Conservation (phyloP, 2,113 vertebrate species). For the Leucoraja erinaceus region DNA sequence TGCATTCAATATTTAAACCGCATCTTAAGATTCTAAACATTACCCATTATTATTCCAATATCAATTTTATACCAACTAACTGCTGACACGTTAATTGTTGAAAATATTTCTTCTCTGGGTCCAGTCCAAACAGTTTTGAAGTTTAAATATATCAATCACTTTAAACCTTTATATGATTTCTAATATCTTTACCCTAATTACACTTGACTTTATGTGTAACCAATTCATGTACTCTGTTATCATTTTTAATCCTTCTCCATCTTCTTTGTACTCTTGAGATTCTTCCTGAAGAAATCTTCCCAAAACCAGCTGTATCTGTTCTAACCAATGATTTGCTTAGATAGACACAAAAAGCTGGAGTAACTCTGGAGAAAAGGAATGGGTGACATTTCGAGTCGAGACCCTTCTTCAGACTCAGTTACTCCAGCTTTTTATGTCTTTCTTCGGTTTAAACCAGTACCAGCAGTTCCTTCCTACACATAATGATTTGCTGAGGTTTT, state of each 20-base stretch:
- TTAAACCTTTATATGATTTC: background rate
- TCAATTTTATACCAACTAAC: background rate
- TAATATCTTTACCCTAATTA: background rate
- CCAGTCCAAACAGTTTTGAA: too few relatives aligned
- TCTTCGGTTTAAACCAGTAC: too few relatives aligned
- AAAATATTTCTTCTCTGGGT: too few relatives aligned
- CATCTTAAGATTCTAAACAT: background rate
- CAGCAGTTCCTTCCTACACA: too few relatives aligned
- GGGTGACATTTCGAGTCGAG: too few relatives aligned
- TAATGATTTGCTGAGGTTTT: too few relatives aligned
- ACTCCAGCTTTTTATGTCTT: too few relatives aligned
- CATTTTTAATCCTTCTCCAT: background rate
- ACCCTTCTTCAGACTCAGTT: too few relatives aligned
- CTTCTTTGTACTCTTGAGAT: background rate
- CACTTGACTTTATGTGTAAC: background rate
- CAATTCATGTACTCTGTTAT: background rate
- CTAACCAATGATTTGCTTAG: background rate
- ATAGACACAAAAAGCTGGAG: too few relatives aligned
- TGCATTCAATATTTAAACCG: background rate
- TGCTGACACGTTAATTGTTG: background rate
- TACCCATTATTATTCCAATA: background rate
- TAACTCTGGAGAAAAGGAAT: too few relatives aligned
- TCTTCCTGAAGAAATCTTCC: background rate
- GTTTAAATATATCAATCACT: background rate
- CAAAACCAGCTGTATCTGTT: background rate